These are phyloP conservation scores for Parauchenoglanis ngamensis DNA, from an alignment of 2,797 vertebrate genomes.

Conservation along the genomic window DNA sequence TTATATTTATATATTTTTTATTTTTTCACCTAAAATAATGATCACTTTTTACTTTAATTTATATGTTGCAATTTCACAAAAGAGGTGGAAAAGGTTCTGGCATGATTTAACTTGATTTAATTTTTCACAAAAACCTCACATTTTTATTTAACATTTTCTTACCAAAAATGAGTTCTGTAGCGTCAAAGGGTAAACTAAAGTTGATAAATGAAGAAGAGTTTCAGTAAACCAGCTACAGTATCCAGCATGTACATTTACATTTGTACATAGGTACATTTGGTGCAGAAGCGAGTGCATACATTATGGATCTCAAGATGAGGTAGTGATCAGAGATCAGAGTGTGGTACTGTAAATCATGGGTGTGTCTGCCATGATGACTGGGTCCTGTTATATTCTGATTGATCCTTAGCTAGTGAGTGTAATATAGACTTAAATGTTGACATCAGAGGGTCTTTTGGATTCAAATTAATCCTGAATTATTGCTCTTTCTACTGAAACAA, in stretches of 20 bases:
- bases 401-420: background rate
- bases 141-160: no score
- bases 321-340: no score
- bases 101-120: no score
- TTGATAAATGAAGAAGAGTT: background rate
- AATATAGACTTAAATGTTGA: background rate
- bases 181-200: background rate
- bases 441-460: background rate
- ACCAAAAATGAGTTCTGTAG: background rate
- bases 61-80: no score
- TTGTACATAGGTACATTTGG: no score
- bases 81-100: no score
- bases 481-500: background rate
- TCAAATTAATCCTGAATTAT: background rate
- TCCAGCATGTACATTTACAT: background rate
- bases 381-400: background rate
- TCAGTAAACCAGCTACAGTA: background rate
- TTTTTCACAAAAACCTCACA: no score
- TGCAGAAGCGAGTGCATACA: background rate
- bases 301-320: background rate
- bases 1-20: no score
- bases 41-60: no score
- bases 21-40: no score
- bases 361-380: no score
- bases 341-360: no score